Conservation (phyloP, 2,888 invertebrate species). For the Brassicogethes aeneus region DNA sequence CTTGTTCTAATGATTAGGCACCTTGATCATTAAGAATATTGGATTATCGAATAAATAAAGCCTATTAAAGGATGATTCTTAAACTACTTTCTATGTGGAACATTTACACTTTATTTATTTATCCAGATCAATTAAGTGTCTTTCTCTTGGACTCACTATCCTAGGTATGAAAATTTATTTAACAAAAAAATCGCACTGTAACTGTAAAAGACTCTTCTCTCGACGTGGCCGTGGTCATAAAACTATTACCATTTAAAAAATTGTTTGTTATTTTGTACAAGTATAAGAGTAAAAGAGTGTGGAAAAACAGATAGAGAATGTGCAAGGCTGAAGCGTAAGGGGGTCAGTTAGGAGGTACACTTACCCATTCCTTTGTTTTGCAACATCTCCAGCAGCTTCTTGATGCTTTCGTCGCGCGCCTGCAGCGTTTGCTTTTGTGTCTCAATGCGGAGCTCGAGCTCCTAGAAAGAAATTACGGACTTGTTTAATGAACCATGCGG, state of each 20-base stretch:
- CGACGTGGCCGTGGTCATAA: conserved; percentile 19
- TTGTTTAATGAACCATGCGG: too few relatives aligned
- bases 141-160: too few relatives aligned
- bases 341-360: conserved; percentile 32
- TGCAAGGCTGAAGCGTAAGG: conserved; percentile 12
- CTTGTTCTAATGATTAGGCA: too few relatives aligned
- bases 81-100: too few relatives aligned
- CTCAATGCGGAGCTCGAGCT: conserved; percentile 92
- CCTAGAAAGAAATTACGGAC: conserved; percentile 46
- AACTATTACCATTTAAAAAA: conserved; percentile 6
- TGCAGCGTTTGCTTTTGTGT: conserved; percentile 96
- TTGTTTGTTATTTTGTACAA: conserved; percentile 4
- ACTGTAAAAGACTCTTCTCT: conserved; percentile 32
- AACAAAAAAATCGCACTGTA: conserved; percentile 30
- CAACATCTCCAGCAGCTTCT: conserved; percentile 96
- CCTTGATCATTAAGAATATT: too few relatives aligned
- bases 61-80: too few relatives aligned
- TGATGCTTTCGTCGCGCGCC: conserved; percentile 96
- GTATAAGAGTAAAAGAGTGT: too few relatives aligned
- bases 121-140: too few relatives aligned
- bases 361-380: conserved; percentile 95
- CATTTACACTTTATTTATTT: too few relatives aligned
- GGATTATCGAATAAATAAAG: too few relatives aligned
- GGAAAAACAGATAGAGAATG: conserved; percentile 5
- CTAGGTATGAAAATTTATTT: too few relatives aligned